Base-by-base conservation (phyloP, 1,140 invertebrate species). In the Episyrphus balteatus region DNA sequence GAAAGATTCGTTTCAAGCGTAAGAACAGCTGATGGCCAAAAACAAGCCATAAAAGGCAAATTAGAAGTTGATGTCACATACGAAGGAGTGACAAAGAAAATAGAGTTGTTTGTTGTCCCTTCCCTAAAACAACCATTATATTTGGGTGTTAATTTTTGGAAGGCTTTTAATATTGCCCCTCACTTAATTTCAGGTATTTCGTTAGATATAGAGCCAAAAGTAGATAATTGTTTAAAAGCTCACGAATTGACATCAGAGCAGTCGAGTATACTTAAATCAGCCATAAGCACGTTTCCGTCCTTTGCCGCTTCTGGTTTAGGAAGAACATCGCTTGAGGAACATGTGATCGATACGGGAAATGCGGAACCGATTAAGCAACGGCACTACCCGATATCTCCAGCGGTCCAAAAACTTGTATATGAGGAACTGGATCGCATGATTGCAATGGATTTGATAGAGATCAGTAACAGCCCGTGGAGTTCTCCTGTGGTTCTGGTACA, bases 301-400 rank as follows among this genome's bases (percentile, higher is more conserved):
- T n/a, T n/a, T n/a, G n/a, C n/a, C n/a, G n/a, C n/a, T 53, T 46
- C 44, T 31, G 43, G 49, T n/a, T 75, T 58, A 39, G 61, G 61
- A 6, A 44, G 44, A 26, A 61, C 61, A 3, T 26, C 43, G 5
- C n/a, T 61, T 8, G 30, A 41, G 1, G 50, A 54, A 49, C 57
- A 61, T 44, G 38, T 40, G 14, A 63, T 66, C 11, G 32, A 33
- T 32, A 57, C 58, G 1, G 53, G 33, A n/a, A n/a, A n/a, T n/a
- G n/a, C n/a, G n/a, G n/a, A n/a, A n/a, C n/a, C n/a, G n/a, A n/a
- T n/a, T n/a, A n/a, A n/a, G n/a, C n/a, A n/a, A n/a, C n/a, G n/a
- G n/a, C n/a, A n/a, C n/a, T n/a, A n/a, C n/a, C n/a, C n/a, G n/a
- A n/a, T n/a, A n/a, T n/a, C n/a, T n/a, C n/a, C n/a, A n/a, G n/a